Evolutionary conservation across 2,888 invertebrate species (phyloP), one percentile per base, ranked within the genome.

Genomic region (Pterostichus niger): DNA sequence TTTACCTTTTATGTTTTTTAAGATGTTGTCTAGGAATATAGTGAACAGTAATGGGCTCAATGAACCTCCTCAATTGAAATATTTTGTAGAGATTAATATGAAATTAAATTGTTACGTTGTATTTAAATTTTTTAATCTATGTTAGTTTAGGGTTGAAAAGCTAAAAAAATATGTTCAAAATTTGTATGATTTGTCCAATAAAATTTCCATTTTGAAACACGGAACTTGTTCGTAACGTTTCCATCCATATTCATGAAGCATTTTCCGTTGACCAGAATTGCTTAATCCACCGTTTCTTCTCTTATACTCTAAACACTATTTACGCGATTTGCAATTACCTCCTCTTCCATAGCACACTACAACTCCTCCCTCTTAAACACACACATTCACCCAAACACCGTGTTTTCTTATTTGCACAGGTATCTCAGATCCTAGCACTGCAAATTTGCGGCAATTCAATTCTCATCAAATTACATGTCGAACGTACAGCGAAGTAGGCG

Each of bases 401-500:
- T 31, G 59, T 31, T 59, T 59, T 59, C 24, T 71, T 71, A 71
- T 71, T 71, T 71, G 44, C 71, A 44, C 71, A 71, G 59, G 10
- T 31, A 44, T 46, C 46, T 4, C 7, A 7, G 17, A 44, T 9
- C 31, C 31, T n/a, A 49, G 24, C 15, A 40, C 46, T 46, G 71
- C 71, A 71, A 46, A 71, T 71, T 71, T 71, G 46, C 40, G 17
- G 71, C 46, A 46, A 6, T 71, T 71, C 71, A 71, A 44, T 71
- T 17, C 46, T 17, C 24, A 44, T 71, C 17, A 71, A 71, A 71
- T 71, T 71, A 71, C 24, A 71, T 31, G 33, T 35, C 64, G 35
- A 6, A 64, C 13, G 64, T 10, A 64, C 24, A 35, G 5, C 64
- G 40, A 40, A 40, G 40, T 40, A 40, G 40, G 40, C 40, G 40